Evolutionary conservation across 2,113 vertebrate genomes (phyloP).

Genomic region (Ailuropoda melanoleuca): DNA sequence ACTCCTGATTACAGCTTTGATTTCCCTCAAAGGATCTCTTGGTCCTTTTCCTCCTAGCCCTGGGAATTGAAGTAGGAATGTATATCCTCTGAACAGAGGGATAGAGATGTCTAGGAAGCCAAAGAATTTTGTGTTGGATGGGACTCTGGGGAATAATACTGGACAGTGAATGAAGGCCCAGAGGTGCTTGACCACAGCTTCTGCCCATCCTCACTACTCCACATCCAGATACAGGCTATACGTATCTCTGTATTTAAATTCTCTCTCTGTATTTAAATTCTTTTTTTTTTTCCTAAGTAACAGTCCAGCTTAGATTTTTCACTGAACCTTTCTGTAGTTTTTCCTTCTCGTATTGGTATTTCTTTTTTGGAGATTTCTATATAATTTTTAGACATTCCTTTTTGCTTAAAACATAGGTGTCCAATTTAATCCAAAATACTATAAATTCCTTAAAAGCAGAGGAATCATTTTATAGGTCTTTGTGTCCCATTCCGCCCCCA

Average conservation of each 20-base stretch:
- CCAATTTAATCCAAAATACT: background rate
- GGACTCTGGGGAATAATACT: background rate
- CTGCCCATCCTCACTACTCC: background rate
- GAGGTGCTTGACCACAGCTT: background rate
- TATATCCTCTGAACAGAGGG: background rate
- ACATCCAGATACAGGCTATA: background rate
- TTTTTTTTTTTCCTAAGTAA: background rate
- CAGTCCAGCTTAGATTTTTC: background rate
- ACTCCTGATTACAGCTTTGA: background rate
- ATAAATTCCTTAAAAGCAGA: background rate
- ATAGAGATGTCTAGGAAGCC: background rate
- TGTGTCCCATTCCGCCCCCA: background rate
- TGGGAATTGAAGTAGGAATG: background rate
- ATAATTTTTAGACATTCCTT: slow-evolving; percentile 14
- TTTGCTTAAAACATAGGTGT: background rate
- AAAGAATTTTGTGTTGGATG: background rate
- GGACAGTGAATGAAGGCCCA: background rate
- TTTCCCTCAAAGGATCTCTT: background rate
- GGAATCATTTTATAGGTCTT: background rate
- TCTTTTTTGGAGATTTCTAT: background rate
- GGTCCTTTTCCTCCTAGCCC: background rate
- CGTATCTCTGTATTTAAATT: background rate
- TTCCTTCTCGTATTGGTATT: background rate
- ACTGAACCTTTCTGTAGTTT: background rate
- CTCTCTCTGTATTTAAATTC: no score